Evolutionary conservation across 2,113 vertebrate genomes (phyloP).

Genomic region (Corapipo altera): DNA sequence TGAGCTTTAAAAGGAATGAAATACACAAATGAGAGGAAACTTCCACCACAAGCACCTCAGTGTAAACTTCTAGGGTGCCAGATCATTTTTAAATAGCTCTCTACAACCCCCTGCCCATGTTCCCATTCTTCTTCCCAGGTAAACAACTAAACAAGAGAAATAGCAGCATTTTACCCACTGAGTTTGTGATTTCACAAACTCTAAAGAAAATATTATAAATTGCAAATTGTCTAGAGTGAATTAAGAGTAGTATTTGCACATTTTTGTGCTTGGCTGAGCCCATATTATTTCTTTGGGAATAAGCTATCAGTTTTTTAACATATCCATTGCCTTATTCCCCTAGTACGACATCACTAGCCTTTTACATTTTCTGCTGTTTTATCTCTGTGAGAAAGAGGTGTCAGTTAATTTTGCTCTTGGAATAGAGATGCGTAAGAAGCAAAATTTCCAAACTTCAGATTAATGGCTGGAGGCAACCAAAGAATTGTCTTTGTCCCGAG

Average conservation of each 20-base stretch:
- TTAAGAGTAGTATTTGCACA: conserved; percentile 62
- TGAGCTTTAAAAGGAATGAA: background rate
- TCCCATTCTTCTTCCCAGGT: background rate
- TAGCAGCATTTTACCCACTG: background rate
- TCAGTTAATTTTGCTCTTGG: conserved; percentile 72
- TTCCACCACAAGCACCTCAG: background rate
- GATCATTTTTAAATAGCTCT: conserved; percentile 4
- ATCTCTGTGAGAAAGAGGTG: background rate
- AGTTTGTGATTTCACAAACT: conserved; percentile 46
- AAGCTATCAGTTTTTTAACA: conserved; percentile 57
- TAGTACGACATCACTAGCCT: conserved; percentile 24
- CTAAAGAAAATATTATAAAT: conserved; percentile 61
- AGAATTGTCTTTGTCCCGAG: background rate
- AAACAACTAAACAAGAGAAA: conserved; percentile 20
- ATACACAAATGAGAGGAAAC: background rate
- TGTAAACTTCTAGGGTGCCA: background rate
- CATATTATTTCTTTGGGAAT: conserved; percentile 69
- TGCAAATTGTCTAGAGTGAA: conserved; percentile 61
- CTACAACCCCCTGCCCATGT: background rate
- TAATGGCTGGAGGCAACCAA: conserved; percentile 44
- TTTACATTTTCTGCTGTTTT: conserved; percentile 48
- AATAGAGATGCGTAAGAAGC: conserved; percentile 33
- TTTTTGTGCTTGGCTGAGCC: conserved; percentile 56
- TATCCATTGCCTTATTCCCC: conserved; percentile 66
- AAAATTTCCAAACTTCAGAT: conserved; percentile 65